Evolutionary conservation across 2,888 invertebrate species (phyloP), one percentile per base, ranked within the genome.

Genomic region (Hetaerina titia): DNA sequence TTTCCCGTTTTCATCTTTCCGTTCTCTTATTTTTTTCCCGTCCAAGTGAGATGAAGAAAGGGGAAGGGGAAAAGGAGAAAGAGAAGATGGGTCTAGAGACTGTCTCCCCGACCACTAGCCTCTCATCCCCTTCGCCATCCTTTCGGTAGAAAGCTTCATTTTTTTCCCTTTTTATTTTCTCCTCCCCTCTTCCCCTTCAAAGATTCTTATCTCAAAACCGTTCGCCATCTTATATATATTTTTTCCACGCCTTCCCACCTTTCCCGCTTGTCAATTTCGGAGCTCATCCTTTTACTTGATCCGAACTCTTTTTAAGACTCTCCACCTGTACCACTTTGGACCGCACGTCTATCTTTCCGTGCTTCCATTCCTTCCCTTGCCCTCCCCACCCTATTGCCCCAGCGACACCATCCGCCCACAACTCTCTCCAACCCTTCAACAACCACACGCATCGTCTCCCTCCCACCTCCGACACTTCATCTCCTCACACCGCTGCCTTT

Each of bases 181-280:
- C 45, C 45, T 22, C 45, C 56, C 45, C 45, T 31, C 45, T 13
- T 13, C 92, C 74, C 69, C 45, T 56, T 15, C 22, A 11, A 45
- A 74, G 92, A 92, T 92, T 69, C 92, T 92, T 92, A 92, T 92
- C 92, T 92, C 92, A 9, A 64, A 56, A 74, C 64, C 92, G 69
- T 74, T 92, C 92, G 92, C 56, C 92, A 69, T 92, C 81, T 81
- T 45, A 69, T 31, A 45, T 45, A 45, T 45, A 92, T 92, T 92
- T 92, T 92, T 92, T 74, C 64, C 69, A 45, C 45, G 90, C 88
- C 19, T 63, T 45, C 64, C 63, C 64, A 31, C 88, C 90, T 64
- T 56, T 15, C 69, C 31, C 69, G n/a, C 89, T 69, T 92, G 92
- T 92, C 92, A 69, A 69, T 69, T 92, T 92, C 69, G 92, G 56